These are phyloP conservation scores for Napeogenes inachia DNA, from an alignment of 2,888 invertebrate species.

Conservation along the genomic window DNA sequence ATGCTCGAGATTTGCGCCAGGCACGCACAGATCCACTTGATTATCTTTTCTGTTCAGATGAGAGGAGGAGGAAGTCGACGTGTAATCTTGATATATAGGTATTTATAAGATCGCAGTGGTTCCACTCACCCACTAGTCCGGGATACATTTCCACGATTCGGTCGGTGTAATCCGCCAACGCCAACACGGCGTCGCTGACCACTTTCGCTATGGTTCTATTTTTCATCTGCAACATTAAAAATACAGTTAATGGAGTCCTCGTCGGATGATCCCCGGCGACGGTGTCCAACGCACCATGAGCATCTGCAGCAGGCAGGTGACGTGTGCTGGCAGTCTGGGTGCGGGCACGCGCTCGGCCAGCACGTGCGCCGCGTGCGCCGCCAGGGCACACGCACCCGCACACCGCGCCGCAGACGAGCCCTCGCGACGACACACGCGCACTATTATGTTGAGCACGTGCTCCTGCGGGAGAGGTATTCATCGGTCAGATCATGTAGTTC, in stretches of 20 bases:
- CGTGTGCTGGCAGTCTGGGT: conserved; percentile 59
- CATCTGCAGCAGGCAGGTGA: conserved; percentile 71
- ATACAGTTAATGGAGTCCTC: neutral
- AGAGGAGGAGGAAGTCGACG: too few relatives aligned
- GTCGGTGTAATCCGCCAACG: conserved; percentile 88
- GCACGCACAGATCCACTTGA: conserved; percentile 76
- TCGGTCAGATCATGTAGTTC: too few relatives aligned
- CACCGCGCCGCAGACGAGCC: conserved; percentile 92
- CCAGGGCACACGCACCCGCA: conserved; percentile 91
- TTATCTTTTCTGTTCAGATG: conserved; percentile 67
- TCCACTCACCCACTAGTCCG: conserved; percentile 78
- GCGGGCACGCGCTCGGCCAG: conserved; percentile 50
- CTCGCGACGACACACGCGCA: conserved; percentile 92
- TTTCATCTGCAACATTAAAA: conserved; percentile 80
- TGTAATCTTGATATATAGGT: too few relatives aligned
- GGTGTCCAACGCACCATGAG: conserved; percentile 50
- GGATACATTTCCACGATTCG: conserved; percentile 83
- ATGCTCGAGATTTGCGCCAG: conserved; percentile 67
- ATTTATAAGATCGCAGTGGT: too few relatives aligned
- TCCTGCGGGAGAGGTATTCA: conserved; percentile 74
- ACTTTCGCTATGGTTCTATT: conserved; percentile 89
- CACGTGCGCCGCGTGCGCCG: conserved; percentile 71
- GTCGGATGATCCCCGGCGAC: neutral
- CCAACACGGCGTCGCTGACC: conserved; percentile 87
- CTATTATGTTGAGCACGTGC: conserved; percentile 89